phyloP scores from a whole-genome alignment of 2,113 vertebrate genomes.

The Eptatretus burgeri region DNA sequence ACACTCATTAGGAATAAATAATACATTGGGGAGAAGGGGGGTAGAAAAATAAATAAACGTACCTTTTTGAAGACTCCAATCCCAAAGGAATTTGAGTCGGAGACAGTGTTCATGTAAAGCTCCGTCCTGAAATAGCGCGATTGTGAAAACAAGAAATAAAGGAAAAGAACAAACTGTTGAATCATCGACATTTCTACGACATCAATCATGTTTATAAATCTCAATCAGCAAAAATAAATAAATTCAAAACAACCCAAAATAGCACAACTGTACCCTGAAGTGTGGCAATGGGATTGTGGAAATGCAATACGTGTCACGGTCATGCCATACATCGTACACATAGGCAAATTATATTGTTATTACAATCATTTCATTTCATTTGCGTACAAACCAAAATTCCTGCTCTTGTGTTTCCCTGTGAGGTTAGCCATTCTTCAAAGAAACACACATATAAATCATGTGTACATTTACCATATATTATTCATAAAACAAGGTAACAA shows the following conservation, averaged over 20 bases:
- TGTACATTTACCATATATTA: background rate
- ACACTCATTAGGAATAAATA: no score
- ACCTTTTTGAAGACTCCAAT: conserved; percentile 52
- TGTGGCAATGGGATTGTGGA: no score
- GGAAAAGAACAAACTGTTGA: conserved; percentile 7
- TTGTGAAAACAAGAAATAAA: no score
- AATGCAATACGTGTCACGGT: no score
- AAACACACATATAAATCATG: background rate
- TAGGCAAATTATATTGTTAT: no score
- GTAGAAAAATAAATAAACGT: background rate
- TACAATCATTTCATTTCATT: no score
- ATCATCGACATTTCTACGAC: background rate
- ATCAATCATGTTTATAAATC: background rate
- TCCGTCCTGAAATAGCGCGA: conserved; percentile 32
- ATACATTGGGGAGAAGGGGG: no score
- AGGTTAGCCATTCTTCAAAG: background rate
- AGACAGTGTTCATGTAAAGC: conserved; percentile 71
- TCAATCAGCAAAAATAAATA: no score
- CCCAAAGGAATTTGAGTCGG: conserved; percentile 60
- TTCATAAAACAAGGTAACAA: background rate
- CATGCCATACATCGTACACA: no score
- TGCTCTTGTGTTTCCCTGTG: no score
- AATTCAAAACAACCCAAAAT: no score
- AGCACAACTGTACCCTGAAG: no score
- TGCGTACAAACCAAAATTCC: background rate